Evolutionary conservation across 2,888 invertebrate genomes (phyloP).

Genomic region (Tricholauxania praeusta): DNA sequence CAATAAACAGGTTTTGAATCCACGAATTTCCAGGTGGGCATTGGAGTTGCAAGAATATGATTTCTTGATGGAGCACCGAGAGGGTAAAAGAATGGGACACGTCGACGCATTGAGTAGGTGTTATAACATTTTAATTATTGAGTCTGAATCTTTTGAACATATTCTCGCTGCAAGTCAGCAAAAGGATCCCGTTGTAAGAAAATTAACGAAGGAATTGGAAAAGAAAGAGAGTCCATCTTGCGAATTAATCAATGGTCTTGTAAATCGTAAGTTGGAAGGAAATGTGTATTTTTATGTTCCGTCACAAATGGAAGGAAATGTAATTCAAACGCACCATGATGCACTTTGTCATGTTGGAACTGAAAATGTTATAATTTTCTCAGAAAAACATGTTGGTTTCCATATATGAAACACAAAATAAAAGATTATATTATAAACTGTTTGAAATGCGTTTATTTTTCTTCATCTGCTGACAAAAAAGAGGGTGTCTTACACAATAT

Average conservation of each 20-base stretch:
- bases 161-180: too few relatives aligned
- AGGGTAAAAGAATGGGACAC: constrained; percentile 19
- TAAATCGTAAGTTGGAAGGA: not conserved
- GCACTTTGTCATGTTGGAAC: constrained; percentile 11
- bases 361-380: constrained; percentile 2
- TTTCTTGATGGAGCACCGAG: constrained; percentile 27
- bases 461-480: not conserved
- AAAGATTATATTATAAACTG: not conserved
- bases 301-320: not conserved
- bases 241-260: not conserved
- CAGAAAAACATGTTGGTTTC: constrained; percentile 3
- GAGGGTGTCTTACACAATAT: constrained; percentile 13
- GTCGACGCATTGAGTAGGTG: not conserved
- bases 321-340: constrained; percentile 8
- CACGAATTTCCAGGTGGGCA: too few relatives aligned
- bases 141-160: not conserved
- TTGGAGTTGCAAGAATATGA: constrained; percentile 35
- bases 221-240: not conserved
- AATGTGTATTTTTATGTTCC: not conserved
- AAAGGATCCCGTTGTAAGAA: not conserved
- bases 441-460: constrained; percentile 15
- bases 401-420: constrained; percentile 14
- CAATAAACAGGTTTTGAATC: constrained; percentile 7
- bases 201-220: not conserved
- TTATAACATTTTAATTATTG: not conserved